These are phyloP conservation scores for Harpalus rubripes DNA, from an alignment of 2,888 invertebrate species.

Conservation along the genomic window DNA sequence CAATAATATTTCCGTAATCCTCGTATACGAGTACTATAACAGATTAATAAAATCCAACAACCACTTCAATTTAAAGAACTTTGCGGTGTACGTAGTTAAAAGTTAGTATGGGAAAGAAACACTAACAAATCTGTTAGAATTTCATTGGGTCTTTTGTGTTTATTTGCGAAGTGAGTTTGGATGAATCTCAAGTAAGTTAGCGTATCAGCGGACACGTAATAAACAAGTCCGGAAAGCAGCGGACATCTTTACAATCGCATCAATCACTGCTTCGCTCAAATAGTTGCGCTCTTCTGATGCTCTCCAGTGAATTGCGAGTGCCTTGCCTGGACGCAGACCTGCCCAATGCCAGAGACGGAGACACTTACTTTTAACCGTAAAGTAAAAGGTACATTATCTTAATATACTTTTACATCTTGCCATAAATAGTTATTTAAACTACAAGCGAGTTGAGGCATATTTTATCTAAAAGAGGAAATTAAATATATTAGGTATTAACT, in stretches of 20 bases:
- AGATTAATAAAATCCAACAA: no score
- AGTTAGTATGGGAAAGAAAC: constrained; percentile 13
- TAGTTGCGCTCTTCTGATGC: constrained; percentile 39
- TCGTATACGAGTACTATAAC: no score
- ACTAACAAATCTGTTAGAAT: constrained; percentile 28
- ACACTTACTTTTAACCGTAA: background rate
- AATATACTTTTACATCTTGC: no score
- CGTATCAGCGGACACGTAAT: constrained; percentile 50
- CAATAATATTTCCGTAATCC: no score
- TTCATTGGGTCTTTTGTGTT: constrained; percentile 4
- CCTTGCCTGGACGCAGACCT: background rate
- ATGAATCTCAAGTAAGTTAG: constrained; percentile 44
- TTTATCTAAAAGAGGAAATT: no score
- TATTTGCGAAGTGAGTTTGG: background rate
- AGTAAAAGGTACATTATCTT: no score
- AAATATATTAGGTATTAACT: no score
- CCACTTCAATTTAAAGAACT: no score
- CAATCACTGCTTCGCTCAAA: constrained; percentile 45
- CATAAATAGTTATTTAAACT: no score
- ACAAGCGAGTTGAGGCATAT: no score
- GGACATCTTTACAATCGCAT: constrained; percentile 55
- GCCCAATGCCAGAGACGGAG: background rate
- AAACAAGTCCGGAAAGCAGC: constrained; percentile 48
- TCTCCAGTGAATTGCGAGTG: constrained; percentile 40
- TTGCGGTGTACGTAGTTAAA: constrained; percentile 4